Percentiles rank a stretch among this genome's conserved stretches.
Conservation (phyloP, 2,797 vertebrate genomes). For the Myripristis murdjan region DNA sequence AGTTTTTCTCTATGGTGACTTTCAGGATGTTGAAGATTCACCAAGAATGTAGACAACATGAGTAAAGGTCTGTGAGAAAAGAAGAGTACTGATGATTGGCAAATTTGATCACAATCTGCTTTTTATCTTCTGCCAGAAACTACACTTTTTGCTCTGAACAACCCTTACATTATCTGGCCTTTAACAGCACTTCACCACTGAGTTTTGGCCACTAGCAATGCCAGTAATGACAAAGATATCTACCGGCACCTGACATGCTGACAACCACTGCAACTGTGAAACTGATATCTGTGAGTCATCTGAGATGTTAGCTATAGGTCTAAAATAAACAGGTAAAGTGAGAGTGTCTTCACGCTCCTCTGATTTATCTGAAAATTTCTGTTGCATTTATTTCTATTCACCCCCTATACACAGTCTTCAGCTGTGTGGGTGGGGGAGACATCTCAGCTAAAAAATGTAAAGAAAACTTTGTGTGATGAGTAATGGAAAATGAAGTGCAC, state of each 20-base stretch:
- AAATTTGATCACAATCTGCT: not conserved
- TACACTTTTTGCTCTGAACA: too few relatives aligned
- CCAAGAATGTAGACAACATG: too few relatives aligned
- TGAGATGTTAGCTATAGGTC: too few relatives aligned
- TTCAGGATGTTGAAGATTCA: conserved; percentile 35
- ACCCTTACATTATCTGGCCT: not conserved
- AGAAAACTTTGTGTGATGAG: not conserved
- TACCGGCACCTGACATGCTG: not conserved
- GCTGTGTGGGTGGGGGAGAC: too few relatives aligned
- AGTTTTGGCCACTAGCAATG: not conserved
- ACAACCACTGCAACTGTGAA: too few relatives aligned
- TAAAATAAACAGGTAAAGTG: too few relatives aligned
- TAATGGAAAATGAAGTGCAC: not conserved
- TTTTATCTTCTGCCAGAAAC: not conserved
- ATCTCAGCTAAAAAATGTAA: not conserved
- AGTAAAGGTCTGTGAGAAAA: too few relatives aligned
- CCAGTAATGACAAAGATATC: not conserved
- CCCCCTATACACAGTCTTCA: too few relatives aligned
- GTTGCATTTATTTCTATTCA: too few relatives aligned
- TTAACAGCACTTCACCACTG: not conserved
- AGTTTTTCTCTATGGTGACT: not conserved
- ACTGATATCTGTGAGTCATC: not conserved
- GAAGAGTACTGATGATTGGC: too few relatives aligned
- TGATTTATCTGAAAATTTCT: too few relatives aligned
- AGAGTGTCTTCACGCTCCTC: too few relatives aligned